Conservation (phyloP, 1,140 invertebrate species). For the Conus betulinus region DNA sequence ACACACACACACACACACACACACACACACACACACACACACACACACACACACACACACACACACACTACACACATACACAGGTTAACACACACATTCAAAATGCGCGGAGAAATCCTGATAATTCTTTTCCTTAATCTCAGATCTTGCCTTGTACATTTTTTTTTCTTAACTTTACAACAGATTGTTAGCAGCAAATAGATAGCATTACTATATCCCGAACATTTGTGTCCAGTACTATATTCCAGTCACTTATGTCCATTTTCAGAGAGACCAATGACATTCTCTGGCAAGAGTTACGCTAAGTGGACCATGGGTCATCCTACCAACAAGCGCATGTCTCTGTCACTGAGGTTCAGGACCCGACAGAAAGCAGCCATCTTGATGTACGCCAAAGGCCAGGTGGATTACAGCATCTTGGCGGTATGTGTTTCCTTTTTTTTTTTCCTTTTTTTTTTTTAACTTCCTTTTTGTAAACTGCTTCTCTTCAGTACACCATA, state of each 20-base stretch:
- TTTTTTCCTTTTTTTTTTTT: background rate
- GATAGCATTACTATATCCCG: no score
- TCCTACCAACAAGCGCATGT: conserved; percentile 87
- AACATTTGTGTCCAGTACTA: no score
- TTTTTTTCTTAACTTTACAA: no score
- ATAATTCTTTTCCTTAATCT: no score
- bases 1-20: no score
- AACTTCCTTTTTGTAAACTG: background rate
- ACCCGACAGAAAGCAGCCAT: conserved; percentile 91
- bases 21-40: no score
- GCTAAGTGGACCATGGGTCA: conserved; percentile 85
- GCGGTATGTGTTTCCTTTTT: conserved; percentile 79
- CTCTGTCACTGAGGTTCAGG: conserved; percentile 86
- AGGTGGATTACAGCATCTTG: conserved; percentile 91
- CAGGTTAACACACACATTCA: no score
- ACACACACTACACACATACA: no score
- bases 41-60: no score
- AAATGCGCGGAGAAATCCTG: no score
- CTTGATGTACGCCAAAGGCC: conserved; percentile 89
- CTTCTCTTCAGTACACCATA: background rate
- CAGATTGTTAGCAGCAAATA: no score
- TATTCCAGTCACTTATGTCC: background rate
- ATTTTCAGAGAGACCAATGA: conserved; percentile 80
- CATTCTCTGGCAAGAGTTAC: conserved; percentile 90
- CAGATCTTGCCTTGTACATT: no score